phyloP scores from a whole-genome alignment of 2,113 vertebrate species.

The Zeus faber region DNA sequence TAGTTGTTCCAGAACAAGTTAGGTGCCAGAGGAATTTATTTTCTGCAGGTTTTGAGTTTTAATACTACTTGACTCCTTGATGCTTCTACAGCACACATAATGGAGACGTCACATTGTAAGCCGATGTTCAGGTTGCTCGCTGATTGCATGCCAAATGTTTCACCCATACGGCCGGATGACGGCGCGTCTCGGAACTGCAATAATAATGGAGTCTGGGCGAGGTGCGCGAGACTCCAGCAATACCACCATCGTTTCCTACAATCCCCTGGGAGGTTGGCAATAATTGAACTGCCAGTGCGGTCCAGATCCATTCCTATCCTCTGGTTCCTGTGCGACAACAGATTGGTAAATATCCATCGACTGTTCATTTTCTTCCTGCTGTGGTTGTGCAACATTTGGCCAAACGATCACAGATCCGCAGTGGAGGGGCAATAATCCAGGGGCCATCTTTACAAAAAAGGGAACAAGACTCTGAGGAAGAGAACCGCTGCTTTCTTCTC shows the following conservation, averaged over 20 bases:
- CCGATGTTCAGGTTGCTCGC: no score
- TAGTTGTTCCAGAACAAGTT: no score
- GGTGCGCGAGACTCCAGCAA: slow-evolving; percentile 21
- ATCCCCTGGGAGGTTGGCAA: slow-evolving; percentile 16
- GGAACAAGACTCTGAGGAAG: slow-evolving; percentile 46
- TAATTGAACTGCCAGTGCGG: slow-evolving; percentile 15
- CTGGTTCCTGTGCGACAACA: slow-evolving; percentile 18
- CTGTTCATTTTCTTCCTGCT: slow-evolving; percentile 9
- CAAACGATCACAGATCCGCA: slow-evolving; percentile 6
- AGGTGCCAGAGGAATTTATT: no score
- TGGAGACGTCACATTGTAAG: no score
- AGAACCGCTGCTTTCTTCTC: slow-evolving; percentile 46
- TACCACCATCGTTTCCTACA: slow-evolving; percentile 9
- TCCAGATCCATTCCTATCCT: slow-evolving; percentile 27
- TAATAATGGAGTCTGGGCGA: slow-evolving; percentile 20
- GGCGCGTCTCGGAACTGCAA: neutral
- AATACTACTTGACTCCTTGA: no score
- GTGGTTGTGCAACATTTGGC: no score
- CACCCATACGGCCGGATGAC: no score
- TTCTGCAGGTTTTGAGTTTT: no score
- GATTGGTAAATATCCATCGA: neutral
- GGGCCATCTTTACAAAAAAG: slow-evolving; percentile 45
- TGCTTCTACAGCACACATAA: no score
- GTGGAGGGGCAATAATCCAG: slow-evolving; percentile 13
- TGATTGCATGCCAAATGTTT: no score